Conservation (phyloP, 2,113 vertebrate species). For the Plecotus auritus region DNA sequence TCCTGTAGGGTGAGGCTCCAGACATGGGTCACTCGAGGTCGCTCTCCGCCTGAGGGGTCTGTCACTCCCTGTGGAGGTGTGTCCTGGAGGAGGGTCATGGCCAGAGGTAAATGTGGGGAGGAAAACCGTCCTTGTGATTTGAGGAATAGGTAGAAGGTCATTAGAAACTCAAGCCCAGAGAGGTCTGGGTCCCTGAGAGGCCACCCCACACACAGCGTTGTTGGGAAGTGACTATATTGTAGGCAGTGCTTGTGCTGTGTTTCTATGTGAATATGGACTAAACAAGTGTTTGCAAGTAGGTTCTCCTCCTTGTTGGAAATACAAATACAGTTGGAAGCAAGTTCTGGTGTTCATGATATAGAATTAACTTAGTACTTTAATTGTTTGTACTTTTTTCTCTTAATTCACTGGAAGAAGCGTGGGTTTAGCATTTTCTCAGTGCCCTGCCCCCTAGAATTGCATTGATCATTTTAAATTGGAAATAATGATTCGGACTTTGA, state of each 20-base stretch:
- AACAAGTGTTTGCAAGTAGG: too few relatives aligned
- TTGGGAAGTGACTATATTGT: too few relatives aligned
- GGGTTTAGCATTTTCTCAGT: neutral
- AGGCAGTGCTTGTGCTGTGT: too few relatives aligned
- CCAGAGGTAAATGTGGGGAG: neutral
- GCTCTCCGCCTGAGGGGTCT: rapidly evolving
- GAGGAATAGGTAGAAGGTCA: neutral
- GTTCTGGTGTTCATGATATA: neutral
- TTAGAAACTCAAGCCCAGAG: neutral
- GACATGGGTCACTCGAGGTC: neutral
- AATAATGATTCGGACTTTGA: neutral
- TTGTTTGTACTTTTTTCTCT: neutral
- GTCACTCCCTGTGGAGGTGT: rapidly evolving
- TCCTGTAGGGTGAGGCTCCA: too few relatives aligned
- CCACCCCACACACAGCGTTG: neutral
- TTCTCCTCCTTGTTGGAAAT: neutral
- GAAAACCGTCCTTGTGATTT: neutral
- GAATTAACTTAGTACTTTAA: neutral
- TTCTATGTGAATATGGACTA: rapidly evolving
- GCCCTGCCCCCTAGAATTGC: neutral
- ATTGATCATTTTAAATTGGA: neutral
- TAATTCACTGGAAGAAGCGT: neutral
- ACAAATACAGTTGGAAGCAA: rapidly evolving
- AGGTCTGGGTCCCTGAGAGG: neutral
- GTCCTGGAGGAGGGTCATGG: too few relatives aligned